phyloP scores from a whole-genome alignment of 1,140 invertebrate genomes.

The Drosophila punjabiensis region DNA sequence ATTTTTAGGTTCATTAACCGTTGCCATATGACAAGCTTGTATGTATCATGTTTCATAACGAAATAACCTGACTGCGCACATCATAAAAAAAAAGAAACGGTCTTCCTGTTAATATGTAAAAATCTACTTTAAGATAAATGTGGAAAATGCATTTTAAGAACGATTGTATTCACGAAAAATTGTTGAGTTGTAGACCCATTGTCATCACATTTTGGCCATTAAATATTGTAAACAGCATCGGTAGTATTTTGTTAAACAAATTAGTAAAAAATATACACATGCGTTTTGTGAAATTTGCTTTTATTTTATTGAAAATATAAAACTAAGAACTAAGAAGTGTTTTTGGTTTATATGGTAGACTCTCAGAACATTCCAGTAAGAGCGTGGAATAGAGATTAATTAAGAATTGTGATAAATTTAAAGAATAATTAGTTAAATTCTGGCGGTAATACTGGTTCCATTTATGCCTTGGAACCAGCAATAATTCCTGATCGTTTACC shows the following conservation, averaged over 20 bases:
- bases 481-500: background rate
- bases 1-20: constrained; percentile 20
- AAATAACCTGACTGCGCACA: constrained; percentile 32
- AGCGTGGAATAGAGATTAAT: too few relatives aligned
- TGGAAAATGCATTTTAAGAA: background rate
- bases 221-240: background rate
- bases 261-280: background rate
- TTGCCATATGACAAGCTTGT: constrained; percentile 57
- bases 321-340: too few relatives aligned
- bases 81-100: constrained; percentile 10
- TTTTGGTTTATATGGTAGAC: too few relatives aligned
- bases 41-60: constrained; percentile 49
- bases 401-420: too few relatives aligned
- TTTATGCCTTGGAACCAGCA: background rate
- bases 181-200: background rate
- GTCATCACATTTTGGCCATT: background rate
- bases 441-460: background rate
- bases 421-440: too few relatives aligned
- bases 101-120: constrained; percentile 50
- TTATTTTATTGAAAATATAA: too few relatives aligned
- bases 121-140: constrained; percentile 8
- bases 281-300: background rate
- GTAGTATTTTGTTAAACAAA: background rate
- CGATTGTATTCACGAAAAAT: background rate
- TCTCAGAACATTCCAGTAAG: too few relatives aligned